Base-by-base conservation (phyloP, 1,140 invertebrate species). In the Anthonomus grandis region DNA sequence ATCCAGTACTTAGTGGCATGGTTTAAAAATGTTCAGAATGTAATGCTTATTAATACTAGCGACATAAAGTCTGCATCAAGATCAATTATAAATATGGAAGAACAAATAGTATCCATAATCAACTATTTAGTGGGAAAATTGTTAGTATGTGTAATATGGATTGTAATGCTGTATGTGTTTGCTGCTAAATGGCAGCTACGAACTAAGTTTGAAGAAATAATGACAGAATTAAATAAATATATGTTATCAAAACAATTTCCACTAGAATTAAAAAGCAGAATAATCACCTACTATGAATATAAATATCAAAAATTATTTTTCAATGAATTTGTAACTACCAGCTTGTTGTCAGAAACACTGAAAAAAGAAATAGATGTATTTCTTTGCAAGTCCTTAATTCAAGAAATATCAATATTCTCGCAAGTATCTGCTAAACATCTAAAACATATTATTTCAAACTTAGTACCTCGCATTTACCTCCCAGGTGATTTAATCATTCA, bases 401-500 rank as follows among this genome's bases (percentile, higher is more conserved):
- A 68, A 36, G 63, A 48, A n/a, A 68, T 68, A 5, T 37, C 55
- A 22, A 54, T 71, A 10, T 62, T 71, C 18, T 42, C 60, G 9
- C 52, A 67, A 13, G 38, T 71, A 2, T 47, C 63, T 2, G 12
- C 54, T 1, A 57, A 64, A 27, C 42, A 56, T 4, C 42, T 69
- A 8, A 55, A 53, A 6, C 49, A 67, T 15, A 58, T 71, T 0
- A 50, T 69, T 2, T 18, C 57, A 1, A 27, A 61, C 50, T 45
- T 71, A 18, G 60, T 64, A 31, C 54, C 57, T 1, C 63, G 70
- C 50, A 63, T 70, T 15, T 68, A 64, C 31, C 47, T 71, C 8
- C 63, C 67, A 3, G 63, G 62, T 37, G 66, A 71, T 42, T 42
- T 63, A 9, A 80, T 84, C 13, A 68, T 79, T 2, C 78, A 78